These are phyloP conservation scores for Pterocles gutturalis DNA, from an alignment of 2,113 vertebrate genomes.

Conservation along the genomic window DNA sequence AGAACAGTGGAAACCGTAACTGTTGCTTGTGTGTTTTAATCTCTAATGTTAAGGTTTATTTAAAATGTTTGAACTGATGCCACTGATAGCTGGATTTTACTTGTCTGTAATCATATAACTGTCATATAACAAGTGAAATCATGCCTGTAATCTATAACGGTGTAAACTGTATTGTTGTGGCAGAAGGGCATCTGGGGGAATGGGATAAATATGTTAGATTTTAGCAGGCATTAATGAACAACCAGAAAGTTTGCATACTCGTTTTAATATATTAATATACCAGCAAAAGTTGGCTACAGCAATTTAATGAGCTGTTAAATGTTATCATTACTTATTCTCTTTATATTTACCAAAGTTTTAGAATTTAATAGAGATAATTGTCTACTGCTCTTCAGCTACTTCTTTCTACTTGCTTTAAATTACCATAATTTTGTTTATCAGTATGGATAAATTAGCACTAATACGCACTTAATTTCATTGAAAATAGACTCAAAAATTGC, in stretches of 20 bases:
- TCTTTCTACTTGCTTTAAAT: neutral
- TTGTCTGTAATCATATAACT: neutral
- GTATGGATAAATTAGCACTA: neutral
- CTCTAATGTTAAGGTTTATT: neutral
- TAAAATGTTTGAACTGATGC: neutral
- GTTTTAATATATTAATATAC: neutral
- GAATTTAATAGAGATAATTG: neutral
- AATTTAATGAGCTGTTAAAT: neutral
- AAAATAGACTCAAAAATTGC: neutral
- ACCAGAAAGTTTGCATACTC: neutral
- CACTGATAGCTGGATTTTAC: neutral
- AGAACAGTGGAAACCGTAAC: accelerated
- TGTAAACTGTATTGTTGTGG: neutral
- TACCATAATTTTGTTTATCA: neutral
- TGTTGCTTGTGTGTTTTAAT: neutral
- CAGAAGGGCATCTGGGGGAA: neutral
- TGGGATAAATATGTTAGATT: neutral
- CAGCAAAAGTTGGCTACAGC: neutral
- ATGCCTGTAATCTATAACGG: neutral
- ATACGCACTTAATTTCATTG: neutral
- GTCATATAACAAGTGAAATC: neutral
- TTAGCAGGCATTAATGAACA: neutral
- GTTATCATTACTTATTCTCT: neutral
- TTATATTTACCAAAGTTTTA: neutral
- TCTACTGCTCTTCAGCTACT: neutral